A percentile compares a stretch with the other conserved stretches of the same genome.
These are phyloP conservation scores for Sycobia sp. DNA, from an alignment of 1,140 invertebrate genomes.

Conservation along the genomic window DNA sequence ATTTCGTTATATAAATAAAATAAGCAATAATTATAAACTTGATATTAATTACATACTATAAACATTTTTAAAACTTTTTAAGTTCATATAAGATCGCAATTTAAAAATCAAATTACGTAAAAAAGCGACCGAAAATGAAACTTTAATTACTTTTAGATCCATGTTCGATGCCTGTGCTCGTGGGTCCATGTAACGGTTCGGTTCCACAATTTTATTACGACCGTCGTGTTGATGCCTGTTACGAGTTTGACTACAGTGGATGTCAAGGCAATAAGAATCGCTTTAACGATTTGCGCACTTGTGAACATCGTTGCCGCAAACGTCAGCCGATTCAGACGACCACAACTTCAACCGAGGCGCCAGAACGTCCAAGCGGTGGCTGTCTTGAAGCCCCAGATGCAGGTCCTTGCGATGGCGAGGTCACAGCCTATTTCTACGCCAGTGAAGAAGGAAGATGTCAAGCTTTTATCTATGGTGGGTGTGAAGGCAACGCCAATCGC, in stretches of 20 bases:
- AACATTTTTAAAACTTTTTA: too few species aligned
- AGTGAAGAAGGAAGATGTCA: conserved; percentile 64
- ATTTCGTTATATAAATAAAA: neutral
- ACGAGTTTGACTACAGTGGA: conserved; percentile 72
- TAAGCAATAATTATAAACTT: too few species aligned
- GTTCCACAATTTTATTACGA: conserved; percentile 80
- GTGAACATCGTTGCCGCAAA: conserved; percentile 53
- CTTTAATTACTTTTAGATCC: conserved; percentile 63
- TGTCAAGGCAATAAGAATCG: conserved; percentile 76
- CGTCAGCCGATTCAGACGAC: conserved; percentile 31
- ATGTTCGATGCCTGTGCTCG: conserved; percentile 73
- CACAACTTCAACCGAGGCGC: neutral
- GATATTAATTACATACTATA: too few species aligned
- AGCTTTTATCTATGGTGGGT: conserved; percentile 80
- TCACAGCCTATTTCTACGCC: conserved; percentile 80
- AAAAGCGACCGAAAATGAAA: too few species aligned
- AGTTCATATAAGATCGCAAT: too few species aligned
- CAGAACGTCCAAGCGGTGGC: conserved; percentile 51
- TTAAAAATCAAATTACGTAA: too few species aligned
- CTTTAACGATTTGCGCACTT: conserved; percentile 61
- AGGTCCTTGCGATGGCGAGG: conserved; percentile 73
- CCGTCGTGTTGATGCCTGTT: conserved; percentile 66
- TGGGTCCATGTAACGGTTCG: conserved; percentile 74
- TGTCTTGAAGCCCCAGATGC: conserved; percentile 69
- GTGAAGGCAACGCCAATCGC: conserved; percentile 83